Evolutionary conservation across 1,140 invertebrate species (phyloP), one percentile per base, ranked within the genome.

Genomic region (Ips nitidus): DNA sequence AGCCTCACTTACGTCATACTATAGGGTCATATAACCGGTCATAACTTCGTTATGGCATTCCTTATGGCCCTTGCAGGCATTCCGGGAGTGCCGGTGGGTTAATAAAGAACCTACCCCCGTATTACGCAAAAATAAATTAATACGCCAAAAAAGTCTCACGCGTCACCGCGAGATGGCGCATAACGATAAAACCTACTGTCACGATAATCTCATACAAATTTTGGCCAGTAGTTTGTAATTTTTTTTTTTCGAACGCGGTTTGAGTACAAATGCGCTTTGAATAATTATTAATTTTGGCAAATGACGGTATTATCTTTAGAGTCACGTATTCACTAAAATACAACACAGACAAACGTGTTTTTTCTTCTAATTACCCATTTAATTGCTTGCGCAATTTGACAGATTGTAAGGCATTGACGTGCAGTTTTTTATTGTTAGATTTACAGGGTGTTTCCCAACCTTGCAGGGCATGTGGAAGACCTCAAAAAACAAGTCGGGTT

Each of bases 31-130:
- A 75, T 74, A 75, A 75, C 74, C 71, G 74, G 69, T 74, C 74
- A 75, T 75, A 76, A 76, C 71, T 76, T 70, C 73, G 70, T 71
- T 73, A 71, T 59, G 71, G 68, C 70, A 73, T 74, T 70, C 66
- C 58, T 41, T 64, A 76, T 74, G 62, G 70, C 69, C 64, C 53
- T n/a, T 6, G 4, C 41, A 4, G 22, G 52, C 43, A 69, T 74
- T 69, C 71, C 59, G 36, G n/a, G 59, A 41, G 42, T 61, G 59
- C 59, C 41, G 36, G 45, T 22, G 45, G 22, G 6, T 56, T 56
- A 37, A 59, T 59, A 40, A 59, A 59, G 4, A 59, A 40, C 41
- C 57, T 4, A 59, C 37, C 38, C 53, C 36, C 8, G 41, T 39
- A 59, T n/a, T 59, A 22, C 22, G 22, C 22, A 22, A 22, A 22